phyloP scores from a whole-genome alignment of 2,797 vertebrate genomes.

The Sebastes miniatus region DNA sequence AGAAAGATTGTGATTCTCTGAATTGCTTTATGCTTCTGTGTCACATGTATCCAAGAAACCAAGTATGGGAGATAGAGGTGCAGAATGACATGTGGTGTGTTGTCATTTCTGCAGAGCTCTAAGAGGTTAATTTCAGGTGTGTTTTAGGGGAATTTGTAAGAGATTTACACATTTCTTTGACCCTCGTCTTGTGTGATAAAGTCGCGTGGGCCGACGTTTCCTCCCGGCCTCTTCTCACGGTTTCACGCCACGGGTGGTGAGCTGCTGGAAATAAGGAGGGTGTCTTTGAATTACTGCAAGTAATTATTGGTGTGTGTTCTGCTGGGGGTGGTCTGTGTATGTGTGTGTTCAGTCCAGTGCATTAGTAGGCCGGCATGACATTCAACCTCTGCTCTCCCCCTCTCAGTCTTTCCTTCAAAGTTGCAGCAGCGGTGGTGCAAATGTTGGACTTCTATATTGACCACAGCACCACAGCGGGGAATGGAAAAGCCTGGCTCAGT shows the following conservation, averaged over 20 bases:
- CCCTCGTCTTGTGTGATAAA: constrained; percentile 36
- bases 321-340: constrained; percentile 40
- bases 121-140: background rate
- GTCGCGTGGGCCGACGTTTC: constrained; percentile 6
- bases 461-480: constrained; percentile 51
- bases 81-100: background rate
- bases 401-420: background rate
- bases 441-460: constrained; percentile 64
- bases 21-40: background rate
- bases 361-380: constrained; percentile 22
- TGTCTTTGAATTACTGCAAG: constrained; percentile 61
- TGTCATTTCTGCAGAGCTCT: background rate
- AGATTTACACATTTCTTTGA: constrained; percentile 27
- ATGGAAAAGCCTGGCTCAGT: constrained; percentile 75
- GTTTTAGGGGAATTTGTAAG: background rate
- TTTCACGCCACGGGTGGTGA: constrained; percentile 29
- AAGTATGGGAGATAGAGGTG: background rate
- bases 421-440: constrained; percentile 41
- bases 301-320: constrained; percentile 66
- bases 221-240: constrained; percentile 35
- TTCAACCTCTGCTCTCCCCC: constrained; percentile 21
- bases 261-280: constrained; percentile 44
- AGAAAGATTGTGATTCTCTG: background rate
- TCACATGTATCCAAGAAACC: background rate
- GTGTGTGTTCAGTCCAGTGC: constrained; percentile 32